Evolutionary conservation across 2,113 vertebrate genomes (phyloP).

Genomic region (Neopipo cinnamomea): DNA sequence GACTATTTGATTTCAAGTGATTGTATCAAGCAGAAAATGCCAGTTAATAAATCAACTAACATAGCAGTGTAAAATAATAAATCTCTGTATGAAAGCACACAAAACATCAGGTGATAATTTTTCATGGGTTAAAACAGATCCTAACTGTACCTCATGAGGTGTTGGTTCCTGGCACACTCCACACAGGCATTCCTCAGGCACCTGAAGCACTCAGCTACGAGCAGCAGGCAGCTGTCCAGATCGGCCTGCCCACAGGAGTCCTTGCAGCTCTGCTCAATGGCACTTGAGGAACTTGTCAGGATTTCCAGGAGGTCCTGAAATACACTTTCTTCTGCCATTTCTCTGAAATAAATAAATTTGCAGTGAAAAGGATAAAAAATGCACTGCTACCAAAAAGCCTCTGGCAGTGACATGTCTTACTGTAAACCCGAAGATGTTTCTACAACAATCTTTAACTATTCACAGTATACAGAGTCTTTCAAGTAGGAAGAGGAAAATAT

Average conservation of each 20-base stretch:
- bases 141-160: conserved; percentile 79
- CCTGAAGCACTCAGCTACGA: conserved; percentile 88
- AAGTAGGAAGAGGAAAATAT: not conserved
- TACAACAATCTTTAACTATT: not conserved
- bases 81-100: not conserved
- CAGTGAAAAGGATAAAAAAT: not conserved
- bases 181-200: conserved; percentile 91
- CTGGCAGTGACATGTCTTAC: not conserved
- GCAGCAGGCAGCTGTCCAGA: conserved; percentile 68
- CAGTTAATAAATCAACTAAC: conserved; percentile 1
- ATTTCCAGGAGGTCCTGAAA: conserved; percentile 72
- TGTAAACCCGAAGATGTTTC: not conserved
- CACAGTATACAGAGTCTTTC: not conserved
- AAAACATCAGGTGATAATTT: not conserved
- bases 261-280: conserved; percentile 46
- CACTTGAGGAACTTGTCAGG: conserved; percentile 20
- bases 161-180: conserved; percentile 84
- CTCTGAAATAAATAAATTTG: conserved; percentile 64
- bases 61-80: not conserved
- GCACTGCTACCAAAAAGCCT: not conserved
- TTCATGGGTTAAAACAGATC: not conserved
- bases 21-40: not conserved
- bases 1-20: not conserved
- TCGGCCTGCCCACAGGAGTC: not conserved
- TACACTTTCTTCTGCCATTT: conserved; percentile 62